Evolutionary conservation across 2,113 vertebrate genomes (phyloP).

Genomic region (Axis porcinus): DNA sequence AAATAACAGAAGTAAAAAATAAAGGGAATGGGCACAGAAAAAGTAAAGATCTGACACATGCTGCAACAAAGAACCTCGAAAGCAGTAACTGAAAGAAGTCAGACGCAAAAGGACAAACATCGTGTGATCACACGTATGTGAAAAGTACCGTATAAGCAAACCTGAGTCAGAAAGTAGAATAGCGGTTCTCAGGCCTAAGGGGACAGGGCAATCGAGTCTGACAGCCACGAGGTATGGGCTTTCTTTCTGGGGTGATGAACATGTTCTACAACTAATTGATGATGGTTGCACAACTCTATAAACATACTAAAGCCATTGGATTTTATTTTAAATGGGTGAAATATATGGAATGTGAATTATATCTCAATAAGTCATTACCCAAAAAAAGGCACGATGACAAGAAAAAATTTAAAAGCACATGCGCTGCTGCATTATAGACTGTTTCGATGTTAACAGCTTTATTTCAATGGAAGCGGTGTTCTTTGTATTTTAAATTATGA

Average conservation of each 20-base stretch:
- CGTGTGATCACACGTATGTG: fast-evolving
- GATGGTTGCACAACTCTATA: not conserved
- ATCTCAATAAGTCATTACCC: not conserved
- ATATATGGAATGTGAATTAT: not conserved
- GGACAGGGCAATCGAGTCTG: no score
- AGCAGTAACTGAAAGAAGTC: not conserved
- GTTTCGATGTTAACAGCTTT: not conserved
- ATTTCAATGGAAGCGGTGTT: not conserved
- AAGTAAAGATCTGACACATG: not conserved
- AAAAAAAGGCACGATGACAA: not conserved
- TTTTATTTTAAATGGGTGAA: not conserved
- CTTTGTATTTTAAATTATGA: not conserved
- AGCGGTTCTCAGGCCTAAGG: not conserved
- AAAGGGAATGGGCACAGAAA: no score
- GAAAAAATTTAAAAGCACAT: not conserved
- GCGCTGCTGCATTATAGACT: not conserved
- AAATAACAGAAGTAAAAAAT: no score
- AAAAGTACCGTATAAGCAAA: not conserved
- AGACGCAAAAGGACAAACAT: not conserved
- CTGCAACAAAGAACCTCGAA: not conserved
- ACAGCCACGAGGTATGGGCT: not conserved
- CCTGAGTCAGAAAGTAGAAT: not conserved
- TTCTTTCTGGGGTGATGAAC: not conserved
- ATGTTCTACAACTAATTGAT: not conserved
- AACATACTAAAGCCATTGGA: not conserved